These are phyloP conservation scores for Lasioglossum lativentre DNA, from an alignment of 2,888 invertebrate genomes.

Conservation along the genomic window DNA sequence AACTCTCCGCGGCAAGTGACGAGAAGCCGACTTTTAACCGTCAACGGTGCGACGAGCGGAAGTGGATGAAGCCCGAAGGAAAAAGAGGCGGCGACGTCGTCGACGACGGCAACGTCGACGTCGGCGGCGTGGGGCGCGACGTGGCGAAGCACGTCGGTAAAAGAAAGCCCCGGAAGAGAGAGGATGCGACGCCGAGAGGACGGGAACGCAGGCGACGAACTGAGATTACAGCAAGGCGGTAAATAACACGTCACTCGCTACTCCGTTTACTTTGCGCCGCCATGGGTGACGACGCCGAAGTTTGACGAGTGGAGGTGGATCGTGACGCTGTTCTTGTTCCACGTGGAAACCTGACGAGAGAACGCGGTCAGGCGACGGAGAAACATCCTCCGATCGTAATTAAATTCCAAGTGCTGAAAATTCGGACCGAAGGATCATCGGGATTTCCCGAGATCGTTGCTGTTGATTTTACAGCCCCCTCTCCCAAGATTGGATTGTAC, in stretches of 20 bases:
- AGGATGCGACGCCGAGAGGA: slow-evolving; percentile 45
- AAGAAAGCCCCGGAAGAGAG: slow-evolving; percentile 45
- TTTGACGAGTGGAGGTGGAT: slow-evolving; percentile 23
- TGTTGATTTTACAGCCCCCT: neutral
- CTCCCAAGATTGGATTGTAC: too few species aligned
- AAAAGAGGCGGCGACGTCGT: slow-evolving; percentile 60
- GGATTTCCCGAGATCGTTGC: neutral
- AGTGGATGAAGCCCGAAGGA: slow-evolving; percentile 75
- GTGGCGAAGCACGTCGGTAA: slow-evolving; percentile 26
- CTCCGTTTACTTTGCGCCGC: slow-evolving; percentile 77
- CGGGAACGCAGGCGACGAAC: slow-evolving; percentile 74
- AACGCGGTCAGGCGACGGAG: slow-evolving; percentile 8
- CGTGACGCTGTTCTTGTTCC: slow-evolving; percentile 17
- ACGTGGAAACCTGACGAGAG: neutral
- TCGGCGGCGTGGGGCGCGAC: slow-evolving; percentile 45
- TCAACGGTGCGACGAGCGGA: slow-evolving; percentile 69
- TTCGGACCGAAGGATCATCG: neutral
- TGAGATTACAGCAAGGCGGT: slow-evolving; percentile 79
- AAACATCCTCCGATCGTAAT: slow-evolving; percentile 55
- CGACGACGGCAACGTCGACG: slow-evolving; percentile 31
- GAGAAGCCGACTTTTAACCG: slow-evolving; percentile 75
- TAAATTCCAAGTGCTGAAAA: slow-evolving; percentile 32
- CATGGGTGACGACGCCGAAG: slow-evolving; percentile 55
- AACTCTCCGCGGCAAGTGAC: slow-evolving; percentile 67
- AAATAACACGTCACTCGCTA: slow-evolving; percentile 81